phyloP scores from a whole-genome alignment of 2,888 invertebrate species.

The Nemotelus nigrinus region DNA sequence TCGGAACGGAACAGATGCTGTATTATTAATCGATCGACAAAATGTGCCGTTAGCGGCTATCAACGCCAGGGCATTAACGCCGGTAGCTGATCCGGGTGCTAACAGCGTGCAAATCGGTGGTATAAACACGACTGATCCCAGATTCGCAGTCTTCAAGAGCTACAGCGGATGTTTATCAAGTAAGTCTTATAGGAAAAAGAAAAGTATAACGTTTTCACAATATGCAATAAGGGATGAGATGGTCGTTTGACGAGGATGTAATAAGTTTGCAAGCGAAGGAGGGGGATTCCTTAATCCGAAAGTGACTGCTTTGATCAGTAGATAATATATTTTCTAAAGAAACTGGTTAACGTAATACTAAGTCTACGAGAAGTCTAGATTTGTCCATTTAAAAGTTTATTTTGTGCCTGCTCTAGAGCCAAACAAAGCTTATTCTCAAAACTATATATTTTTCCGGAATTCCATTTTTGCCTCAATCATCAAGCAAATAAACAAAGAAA shows the following conservation, averaged over 20 bases:
- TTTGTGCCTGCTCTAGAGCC: too few species aligned
- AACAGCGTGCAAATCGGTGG: conserved; percentile 90
- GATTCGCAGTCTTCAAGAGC: conserved; percentile 84
- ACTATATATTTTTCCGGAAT: too few species aligned
- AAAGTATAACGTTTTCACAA: too few species aligned
- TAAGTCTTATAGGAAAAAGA: conserved; percentile 66
- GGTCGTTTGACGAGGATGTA: conserved; percentile 37
- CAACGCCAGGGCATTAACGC: conserved; percentile 74
- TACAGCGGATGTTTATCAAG: conserved; percentile 92
- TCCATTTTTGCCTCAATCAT: too few species aligned
- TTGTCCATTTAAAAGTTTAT: too few species aligned
- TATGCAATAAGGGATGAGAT: not conserved
- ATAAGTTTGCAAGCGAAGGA: conserved; percentile 1
- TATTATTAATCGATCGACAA: conserved; percentile 79
- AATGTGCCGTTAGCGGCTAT: conserved; percentile 76
- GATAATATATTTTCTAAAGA: too few species aligned
- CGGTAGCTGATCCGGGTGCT: conserved; percentile 74
- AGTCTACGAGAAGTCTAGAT: too few species aligned
- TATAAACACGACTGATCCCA: conserved; percentile 82
- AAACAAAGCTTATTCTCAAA: too few species aligned
- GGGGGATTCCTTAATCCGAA: too few species aligned
- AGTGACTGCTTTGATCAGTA: too few species aligned
- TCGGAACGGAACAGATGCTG: conserved; percentile 78
- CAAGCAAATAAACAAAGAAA: too few species aligned
- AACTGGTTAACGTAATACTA: too few species aligned